phyloP scores from a whole-genome alignment of 37 sponge, comb jelly and placozoan species.

The Crambe crambe region DNA sequence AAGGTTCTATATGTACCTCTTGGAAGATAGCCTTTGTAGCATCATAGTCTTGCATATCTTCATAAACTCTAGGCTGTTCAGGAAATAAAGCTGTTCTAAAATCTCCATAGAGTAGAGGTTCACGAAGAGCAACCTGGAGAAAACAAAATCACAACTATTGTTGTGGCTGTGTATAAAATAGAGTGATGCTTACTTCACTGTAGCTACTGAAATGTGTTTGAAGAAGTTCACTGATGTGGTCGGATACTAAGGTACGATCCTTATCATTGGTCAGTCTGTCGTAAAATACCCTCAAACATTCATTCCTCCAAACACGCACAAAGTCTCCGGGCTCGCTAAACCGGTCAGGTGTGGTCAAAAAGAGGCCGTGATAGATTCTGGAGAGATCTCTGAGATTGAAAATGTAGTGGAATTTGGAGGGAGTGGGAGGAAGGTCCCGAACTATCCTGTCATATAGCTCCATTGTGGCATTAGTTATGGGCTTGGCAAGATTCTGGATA shows the following conservation, averaged over 20 bases:
- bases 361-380: conserved; percentile 96
- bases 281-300: conserved; percentile 94
- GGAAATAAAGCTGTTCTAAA: conserved; percentile 89
- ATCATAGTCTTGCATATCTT: conserved; percentile 94
- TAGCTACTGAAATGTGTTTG: conserved; percentile 73
- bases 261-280: conserved; percentile 91
- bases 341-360: conserved; percentile 77
- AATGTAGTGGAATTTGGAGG: conserved; percentile 99
- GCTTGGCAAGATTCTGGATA: conserved; percentile 75
- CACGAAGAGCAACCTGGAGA: conserved; percentile 42
- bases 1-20: conserved; percentile 72
- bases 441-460: conserved; percentile 90
- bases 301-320: conserved; percentile 97
- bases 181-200: conserved; percentile 30
- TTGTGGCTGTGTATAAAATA: not conserved
- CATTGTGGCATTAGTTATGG: conserved; percentile 86
- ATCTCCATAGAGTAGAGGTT: conserved; percentile 96
- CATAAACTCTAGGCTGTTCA: conserved; percentile 89
- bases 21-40: conserved; percentile 90
- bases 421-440: conserved; percentile 94
- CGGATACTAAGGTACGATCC: conserved; percentile 77
- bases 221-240: conserved; percentile 76
- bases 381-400: conserved; percentile 98
- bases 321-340: conserved; percentile 52
- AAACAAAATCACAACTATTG: not conserved